Base-by-base conservation (phyloP, 2,888 invertebrate species). In the Archips crataeganus region DNA sequence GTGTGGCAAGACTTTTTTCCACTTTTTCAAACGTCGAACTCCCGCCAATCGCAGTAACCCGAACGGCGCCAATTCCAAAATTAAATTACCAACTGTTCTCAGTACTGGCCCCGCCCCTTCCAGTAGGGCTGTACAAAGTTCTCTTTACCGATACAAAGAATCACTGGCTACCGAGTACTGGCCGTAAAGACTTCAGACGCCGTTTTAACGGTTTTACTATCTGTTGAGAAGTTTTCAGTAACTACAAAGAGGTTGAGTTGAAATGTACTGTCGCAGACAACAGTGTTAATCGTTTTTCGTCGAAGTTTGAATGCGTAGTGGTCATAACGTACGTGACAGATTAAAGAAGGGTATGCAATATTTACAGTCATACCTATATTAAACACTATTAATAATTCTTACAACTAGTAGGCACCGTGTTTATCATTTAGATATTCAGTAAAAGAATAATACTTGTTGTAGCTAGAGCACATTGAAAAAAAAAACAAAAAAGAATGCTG, bases 201-300 rank as follows among this genome's bases (percentile, higher is more conserved):
- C 83, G 76, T 84, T 89, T 90, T 84, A 90, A 87, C 91, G 88
- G 76, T 84, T 89, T 90, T 84, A 90, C 87, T 91, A 88, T 90
- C 90, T 88, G 86, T 82, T 77, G 84, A 85, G 83, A 77, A 79
- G 80, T 78, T 86, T 88, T 87, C 84, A 85, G 84, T 78, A 75
- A 83, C 84, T 85, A 89, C 89, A 89, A 87, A 88, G 86, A 80
- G 77, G 76, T 75, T 80, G 75, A 75, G 63, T 59, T 61, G 75
- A 69, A 76, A 69, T 71, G 79, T 77, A 84, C 78, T 76, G 15
- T 80, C 77, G 68, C 8, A 69, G 0, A 5, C 60, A 64, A 13
- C 42, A 69, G 49, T 73, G 57, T 34, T 67, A 32, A 11, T 11
- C 10, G 10, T 45, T 11, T 45, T 45, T 45, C 10, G 3, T 3